Conservation (phyloP, 23 tunicate species). For the Clavelina lepadiformis region DNA sequence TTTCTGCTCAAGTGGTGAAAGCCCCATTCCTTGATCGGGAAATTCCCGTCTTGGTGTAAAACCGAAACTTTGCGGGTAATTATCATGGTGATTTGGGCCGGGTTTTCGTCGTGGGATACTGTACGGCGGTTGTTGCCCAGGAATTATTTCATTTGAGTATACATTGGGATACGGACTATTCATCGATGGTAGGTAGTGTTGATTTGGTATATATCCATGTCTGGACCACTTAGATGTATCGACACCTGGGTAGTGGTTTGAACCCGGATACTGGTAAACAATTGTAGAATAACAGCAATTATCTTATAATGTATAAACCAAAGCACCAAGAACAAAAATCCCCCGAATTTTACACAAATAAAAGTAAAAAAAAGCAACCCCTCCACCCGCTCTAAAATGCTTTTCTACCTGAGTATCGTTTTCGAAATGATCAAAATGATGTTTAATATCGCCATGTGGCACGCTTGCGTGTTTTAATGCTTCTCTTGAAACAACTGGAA, state of each 20-base stretch:
- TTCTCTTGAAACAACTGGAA: background rate
- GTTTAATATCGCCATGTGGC: background rate
- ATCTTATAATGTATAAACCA: too few relatives aligned
- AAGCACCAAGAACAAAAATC: too few relatives aligned
- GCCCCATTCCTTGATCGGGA: too few relatives aligned
- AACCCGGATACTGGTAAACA: too few relatives aligned
- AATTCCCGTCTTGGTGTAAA: too few relatives aligned
- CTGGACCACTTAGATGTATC: constrained; percentile 57
- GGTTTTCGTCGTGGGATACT: too few relatives aligned
- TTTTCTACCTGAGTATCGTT: constrained; percentile 14
- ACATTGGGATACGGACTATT: background rate
- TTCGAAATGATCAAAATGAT: background rate
- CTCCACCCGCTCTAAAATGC: background rate
- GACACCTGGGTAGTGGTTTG: background rate
- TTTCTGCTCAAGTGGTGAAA: too few relatives aligned
- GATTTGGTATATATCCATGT: constrained; percentile 28
- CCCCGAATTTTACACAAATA: too few relatives aligned
- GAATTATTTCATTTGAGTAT: background rate
- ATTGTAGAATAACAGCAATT: too few relatives aligned
- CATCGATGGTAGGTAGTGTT: background rate
- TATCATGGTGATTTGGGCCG: too few relatives aligned
- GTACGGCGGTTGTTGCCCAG: background rate
- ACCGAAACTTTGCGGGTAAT: too few relatives aligned
- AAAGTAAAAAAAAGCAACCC: background rate
- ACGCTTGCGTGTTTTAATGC: background rate